Evolutionary conservation across 1,140 invertebrate genomes (phyloP).

Genomic region (Drosophila orosa): DNA sequence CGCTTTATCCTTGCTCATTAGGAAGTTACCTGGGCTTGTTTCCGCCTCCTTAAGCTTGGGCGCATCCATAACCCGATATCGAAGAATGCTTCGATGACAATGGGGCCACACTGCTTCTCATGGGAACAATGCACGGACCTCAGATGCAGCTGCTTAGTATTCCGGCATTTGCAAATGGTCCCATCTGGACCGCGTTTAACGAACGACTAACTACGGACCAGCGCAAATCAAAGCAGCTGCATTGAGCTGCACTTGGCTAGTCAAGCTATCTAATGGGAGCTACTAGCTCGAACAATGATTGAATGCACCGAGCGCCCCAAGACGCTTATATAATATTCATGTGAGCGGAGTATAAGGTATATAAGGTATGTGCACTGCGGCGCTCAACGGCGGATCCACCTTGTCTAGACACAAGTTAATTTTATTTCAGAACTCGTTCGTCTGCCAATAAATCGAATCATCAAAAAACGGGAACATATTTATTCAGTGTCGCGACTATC

Average conservation of each 20-base stretch:
- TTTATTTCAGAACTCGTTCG: slow-evolving; percentile 62
- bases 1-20: slow-evolving; percentile 13
- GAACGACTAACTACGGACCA: slow-evolving; percentile 49
- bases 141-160: slow-evolving; percentile 20
- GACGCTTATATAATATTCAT: slow-evolving; percentile 23
- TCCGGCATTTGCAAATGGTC: slow-evolving; percentile 32
- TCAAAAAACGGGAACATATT: slow-evolving; percentile 10
- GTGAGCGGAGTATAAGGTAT: background rate
- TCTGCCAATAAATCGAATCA: slow-evolving; percentile 77
- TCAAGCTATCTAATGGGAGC: slow-evolving; percentile 23
- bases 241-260: slow-evolving; percentile 22
- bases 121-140: slow-evolving; percentile 11
- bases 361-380: background rate
- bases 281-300: slow-evolving; percentile 32
- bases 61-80: slow-evolving; percentile 24
- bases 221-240: slow-evolving; percentile 35
- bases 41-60: slow-evolving; percentile 19
- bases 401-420: slow-evolving; percentile 70
- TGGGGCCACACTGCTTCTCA: slow-evolving; percentile 3
- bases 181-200: slow-evolving; percentile 55
- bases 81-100: slow-evolving; percentile 21
- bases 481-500: slow-evolving; percentile 1
- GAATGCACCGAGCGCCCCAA: slow-evolving; percentile 33
- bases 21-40: slow-evolving; percentile 26
- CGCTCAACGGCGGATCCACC: slow-evolving; percentile 2